Evolutionary conservation across 2,113 vertebrate species (phyloP).

Genomic region (Andinoacara biseriatus): DNA sequence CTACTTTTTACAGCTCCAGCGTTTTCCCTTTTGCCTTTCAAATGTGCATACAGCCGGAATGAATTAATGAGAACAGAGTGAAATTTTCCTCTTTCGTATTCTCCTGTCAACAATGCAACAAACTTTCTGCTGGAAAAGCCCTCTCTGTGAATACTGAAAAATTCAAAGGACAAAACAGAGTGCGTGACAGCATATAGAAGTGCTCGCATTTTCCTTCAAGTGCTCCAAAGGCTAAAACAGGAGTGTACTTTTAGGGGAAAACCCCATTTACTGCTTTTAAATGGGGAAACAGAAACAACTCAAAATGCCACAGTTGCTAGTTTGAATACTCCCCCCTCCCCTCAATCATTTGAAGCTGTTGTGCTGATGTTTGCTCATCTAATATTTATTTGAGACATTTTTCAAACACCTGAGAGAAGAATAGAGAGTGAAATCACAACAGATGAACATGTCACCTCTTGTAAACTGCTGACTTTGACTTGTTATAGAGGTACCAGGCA

Average conservation of each 20-base stretch:
- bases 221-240: conserved; percentile 1
- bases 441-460: conserved; percentile 36
- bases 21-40: background rate
- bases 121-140: background rate
- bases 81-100: conserved; percentile 27
- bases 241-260: conserved; percentile 8
- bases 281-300: conserved; percentile 25
- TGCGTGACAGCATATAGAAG: conserved; percentile 28
- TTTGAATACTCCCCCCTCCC: conserved; percentile 19
- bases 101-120: conserved; percentile 36
- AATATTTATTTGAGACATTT: conserved; percentile 63
- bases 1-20: background rate
- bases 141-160: background rate
- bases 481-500: conserved; percentile 47
- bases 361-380: conserved; percentile 64
- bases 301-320: conserved; percentile 37
- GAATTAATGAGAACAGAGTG: conserved; percentile 22
- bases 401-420: conserved; percentile 53
- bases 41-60: conserved; percentile 19
- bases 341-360: conserved; percentile 27
- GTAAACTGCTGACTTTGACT: conserved; percentile 61
- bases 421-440: conserved; percentile 46
- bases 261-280: conserved; percentile 18
- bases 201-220: conserved; percentile 14
- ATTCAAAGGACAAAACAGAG: conserved; percentile 29